Evolutionary conservation across 1,140 invertebrate genomes (phyloP).

Genomic region (Pentalonia nigronervosa): DNA sequence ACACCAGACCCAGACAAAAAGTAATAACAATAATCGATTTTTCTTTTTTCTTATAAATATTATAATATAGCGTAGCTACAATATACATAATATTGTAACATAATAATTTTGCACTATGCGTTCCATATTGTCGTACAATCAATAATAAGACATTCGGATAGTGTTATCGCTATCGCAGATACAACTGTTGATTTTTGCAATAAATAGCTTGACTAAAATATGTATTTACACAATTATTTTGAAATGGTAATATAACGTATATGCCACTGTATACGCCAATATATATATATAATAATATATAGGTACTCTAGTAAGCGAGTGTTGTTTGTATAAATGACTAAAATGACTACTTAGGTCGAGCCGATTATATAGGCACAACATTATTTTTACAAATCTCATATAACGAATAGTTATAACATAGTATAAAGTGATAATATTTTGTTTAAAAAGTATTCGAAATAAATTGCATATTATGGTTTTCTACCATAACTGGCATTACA

Average conservation of each 20-base stretch:
- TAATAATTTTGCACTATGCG: not conserved
- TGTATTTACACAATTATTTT: not conserved
- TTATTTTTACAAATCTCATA: conserved; percentile 1
- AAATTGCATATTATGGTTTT: not conserved
- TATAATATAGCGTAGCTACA: not conserved
- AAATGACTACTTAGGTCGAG: not conserved
- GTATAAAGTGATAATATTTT: not conserved
- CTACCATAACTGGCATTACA: not conserved
- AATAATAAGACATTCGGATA: not conserved
- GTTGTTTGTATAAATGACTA: not conserved
- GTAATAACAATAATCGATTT: not conserved
- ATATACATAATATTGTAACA: not conserved
- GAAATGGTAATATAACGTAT: not conserved
- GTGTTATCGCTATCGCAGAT: not conserved
- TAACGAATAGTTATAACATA: not conserved
- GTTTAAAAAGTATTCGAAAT: not conserved
- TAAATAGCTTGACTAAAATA: not conserved
- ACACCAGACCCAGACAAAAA: not conserved
- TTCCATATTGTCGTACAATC: not conserved
- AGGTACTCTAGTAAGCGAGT: not conserved
- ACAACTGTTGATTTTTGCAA: not conserved
- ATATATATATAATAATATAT: not conserved
- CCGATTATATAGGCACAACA: not conserved
- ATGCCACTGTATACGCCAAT: not conserved
- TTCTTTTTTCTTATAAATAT: not conserved